Base-by-base conservation (phyloP, 2,888 invertebrate genomes). In the Iphiclides podalirius region DNA sequence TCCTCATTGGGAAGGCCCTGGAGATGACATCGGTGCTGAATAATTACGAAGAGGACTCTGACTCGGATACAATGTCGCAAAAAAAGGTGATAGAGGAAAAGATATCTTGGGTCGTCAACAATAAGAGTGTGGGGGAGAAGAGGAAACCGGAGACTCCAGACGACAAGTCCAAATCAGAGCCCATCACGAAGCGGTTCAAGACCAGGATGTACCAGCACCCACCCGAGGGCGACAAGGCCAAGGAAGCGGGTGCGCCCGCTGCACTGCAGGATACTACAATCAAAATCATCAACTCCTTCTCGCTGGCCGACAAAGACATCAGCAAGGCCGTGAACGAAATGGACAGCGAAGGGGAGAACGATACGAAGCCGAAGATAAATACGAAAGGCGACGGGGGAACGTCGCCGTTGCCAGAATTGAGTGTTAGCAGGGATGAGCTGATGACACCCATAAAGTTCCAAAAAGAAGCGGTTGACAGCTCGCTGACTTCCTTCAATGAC, bases 401-500 rank as follows among this genome's bases (percentile, higher is more conserved):
- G 8, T 26, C 26, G 6, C 26, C 26, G 4, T 20, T 20, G 26
- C n/a, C n/a, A n/a, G n/a, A n/a, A n/a, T n/a, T n/a, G n/a, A n/a
- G n/a, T n/a, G n/a, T n/a, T n/a, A 6, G 4, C 9, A 11, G 28
- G n/a, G 34, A 43, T 17, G 15, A 20, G 2, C 31, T 31, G 3
- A 31, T 31, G n/a, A 31, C 31, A 33, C 17, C 14, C 14, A 7
- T 28, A 38, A 26, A 51, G 35, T 9, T 48, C n/a, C 44, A 33
- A 38, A 17, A 34, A 40, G 2, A 9, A 55, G 0, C 14, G 55
- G 0, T 9, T 1, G 45, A 40, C 45, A 1, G 58, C 7, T 71
- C 69, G 0, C 70, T 75, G 0, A 57, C 76, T 0, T 70, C 75
- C 0, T 84, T 82, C 55, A 76, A 75, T 3, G 83, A 84, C 46